A percentile compares a stretch with the other conserved stretches of the same genome.
Evolutionary conservation across 2,797 vertebrate genomes (phyloP).

Genomic region (Neosilurus hyrtlii): DNA sequence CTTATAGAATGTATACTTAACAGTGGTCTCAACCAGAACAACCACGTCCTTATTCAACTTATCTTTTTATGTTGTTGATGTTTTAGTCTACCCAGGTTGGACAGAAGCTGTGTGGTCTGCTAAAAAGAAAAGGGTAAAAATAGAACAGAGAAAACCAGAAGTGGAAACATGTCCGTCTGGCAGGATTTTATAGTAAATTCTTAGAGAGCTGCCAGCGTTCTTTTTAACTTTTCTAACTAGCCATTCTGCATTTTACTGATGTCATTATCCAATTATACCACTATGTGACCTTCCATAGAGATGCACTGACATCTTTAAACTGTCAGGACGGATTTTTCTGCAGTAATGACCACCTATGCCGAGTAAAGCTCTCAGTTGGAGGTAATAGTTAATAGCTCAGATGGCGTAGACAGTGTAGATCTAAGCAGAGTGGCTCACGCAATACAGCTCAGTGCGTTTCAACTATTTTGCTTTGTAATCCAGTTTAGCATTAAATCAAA

Average conservation of each 20-base stretch:
- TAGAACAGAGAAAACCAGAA: slow-evolving; percentile 2
- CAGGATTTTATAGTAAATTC: slow-evolving; percentile 27
- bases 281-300: slow-evolving; percentile 6
- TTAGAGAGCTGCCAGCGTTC: slow-evolving; percentile 32
- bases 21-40: neutral
- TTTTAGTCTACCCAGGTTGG: slow-evolving; percentile 15
- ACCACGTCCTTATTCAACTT: slow-evolving; percentile 9
- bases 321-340: slow-evolving; percentile 24
- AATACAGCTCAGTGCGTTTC: slow-evolving; percentile 48
- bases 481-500: slow-evolving; percentile 55
- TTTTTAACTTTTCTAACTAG: slow-evolving; percentile 14
- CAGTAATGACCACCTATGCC: slow-evolving; percentile 31
- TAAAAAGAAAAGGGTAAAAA: slow-evolving; percentile 9
- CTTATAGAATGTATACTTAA: neutral
- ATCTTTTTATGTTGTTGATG: slow-evolving; percentile 10
- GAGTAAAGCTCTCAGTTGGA: slow-evolving; percentile 23
- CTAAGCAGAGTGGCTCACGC: slow-evolving; percentile 50
- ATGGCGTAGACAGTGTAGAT: slow-evolving; percentile 48
- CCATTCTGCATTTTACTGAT: slow-evolving; percentile 24
- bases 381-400: slow-evolving; percentile 58
- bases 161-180: neutral
- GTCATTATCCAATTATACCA: slow-evolving; percentile 10
- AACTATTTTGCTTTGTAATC: slow-evolving; percentile 55
- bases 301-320: slow-evolving; percentile 30
- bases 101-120: slow-evolving; percentile 16